Percentiles rank a stretch among this genome's conserved stretches.
phyloP scores from a whole-genome alignment of 1,140 invertebrate species.

The Paralvinella palmiformis region DNA sequence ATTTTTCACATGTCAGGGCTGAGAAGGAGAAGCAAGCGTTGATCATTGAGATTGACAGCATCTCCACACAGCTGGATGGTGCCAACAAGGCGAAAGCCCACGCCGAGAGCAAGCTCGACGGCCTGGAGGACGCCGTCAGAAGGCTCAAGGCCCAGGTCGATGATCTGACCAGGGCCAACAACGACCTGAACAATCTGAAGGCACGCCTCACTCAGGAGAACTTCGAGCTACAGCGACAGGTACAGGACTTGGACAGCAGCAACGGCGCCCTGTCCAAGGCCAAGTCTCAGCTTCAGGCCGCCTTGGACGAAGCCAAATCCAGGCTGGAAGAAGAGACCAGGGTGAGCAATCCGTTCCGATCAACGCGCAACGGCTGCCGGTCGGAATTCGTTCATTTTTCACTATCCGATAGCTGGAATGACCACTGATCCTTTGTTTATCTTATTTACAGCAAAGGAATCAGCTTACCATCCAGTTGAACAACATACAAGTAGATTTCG shows the following conservation, averaged over 20 bases:
- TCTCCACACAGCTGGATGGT: slow-evolving; percentile 39
- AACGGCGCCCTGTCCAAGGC: slow-evolving; percentile 45
- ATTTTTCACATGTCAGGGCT: slow-evolving; percentile 34
- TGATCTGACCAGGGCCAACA: slow-evolving; percentile 45
- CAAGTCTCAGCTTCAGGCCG: slow-evolving; percentile 37
- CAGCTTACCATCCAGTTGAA: slow-evolving; percentile 28
- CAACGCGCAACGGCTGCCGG: background rate
- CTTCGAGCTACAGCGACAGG: slow-evolving; percentile 47
- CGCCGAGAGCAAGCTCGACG: slow-evolving; percentile 43
- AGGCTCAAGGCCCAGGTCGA: slow-evolving; percentile 45
- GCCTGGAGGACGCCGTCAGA: slow-evolving; percentile 35
- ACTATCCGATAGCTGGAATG: background rate
- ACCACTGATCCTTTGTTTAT: background rate
- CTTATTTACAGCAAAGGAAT: slow-evolving; percentile 11
- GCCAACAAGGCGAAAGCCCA: slow-evolving; percentile 41
- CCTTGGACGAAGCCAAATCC: slow-evolving; percentile 45
- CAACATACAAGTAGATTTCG: slow-evolving; percentile 46
- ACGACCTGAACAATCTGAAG: slow-evolving; percentile 40
- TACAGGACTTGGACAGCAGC: slow-evolving; percentile 48
- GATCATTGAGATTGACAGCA: slow-evolving; percentile 46
- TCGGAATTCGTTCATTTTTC: background rate
- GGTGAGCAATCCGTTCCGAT: slow-evolving; percentile 2
- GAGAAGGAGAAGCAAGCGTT: slow-evolving; percentile 49
- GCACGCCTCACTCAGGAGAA: slow-evolving; percentile 48
- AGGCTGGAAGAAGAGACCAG: slow-evolving; percentile 43